Conservation (phyloP, 2,888 invertebrate species). For the Amphipoea oculea region DNA sequence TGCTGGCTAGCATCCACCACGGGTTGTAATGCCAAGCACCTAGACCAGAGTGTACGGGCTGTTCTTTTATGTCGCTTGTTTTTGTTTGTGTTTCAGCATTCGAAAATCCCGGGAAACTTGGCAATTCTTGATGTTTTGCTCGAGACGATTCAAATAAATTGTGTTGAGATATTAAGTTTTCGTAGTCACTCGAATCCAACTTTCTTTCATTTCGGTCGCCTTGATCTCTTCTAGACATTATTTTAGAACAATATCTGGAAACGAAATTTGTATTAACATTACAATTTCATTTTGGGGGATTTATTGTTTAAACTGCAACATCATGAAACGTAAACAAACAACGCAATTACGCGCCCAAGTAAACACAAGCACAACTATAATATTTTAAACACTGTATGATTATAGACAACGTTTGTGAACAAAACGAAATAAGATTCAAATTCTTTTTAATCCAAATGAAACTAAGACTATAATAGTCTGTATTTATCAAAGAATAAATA, state of each 20-base stretch:
- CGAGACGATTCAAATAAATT: slow-evolving; percentile 87
- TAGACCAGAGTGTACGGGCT: slow-evolving; percentile 82
- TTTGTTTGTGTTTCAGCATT: slow-evolving; percentile 90
- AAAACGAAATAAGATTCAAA: not conserved
- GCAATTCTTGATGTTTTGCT: slow-evolving; percentile 86
- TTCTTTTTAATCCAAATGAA: not conserved
- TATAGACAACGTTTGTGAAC: not conserved
- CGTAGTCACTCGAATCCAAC: slow-evolving; percentile 88
- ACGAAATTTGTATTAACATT: slow-evolving; percentile 45
- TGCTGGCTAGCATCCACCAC: slow-evolving; percentile 90
- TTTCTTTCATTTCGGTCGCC: slow-evolving; percentile 87
- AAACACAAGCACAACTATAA: slow-evolving; percentile 56
- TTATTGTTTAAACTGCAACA: slow-evolving; percentile 66
- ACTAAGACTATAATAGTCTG: slow-evolving; percentile 16
- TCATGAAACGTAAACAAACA: slow-evolving; percentile 84
- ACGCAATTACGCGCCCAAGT: slow-evolving; percentile 85
- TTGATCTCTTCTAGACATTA: slow-evolving; percentile 89
- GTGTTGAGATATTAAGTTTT: slow-evolving; percentile 88
- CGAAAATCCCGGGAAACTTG: slow-evolving; percentile 88
- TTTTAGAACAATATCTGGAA: slow-evolving; percentile 71
- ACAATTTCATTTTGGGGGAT: slow-evolving; percentile 27
- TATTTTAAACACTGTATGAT: not conserved
- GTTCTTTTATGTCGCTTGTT: slow-evolving; percentile 85
- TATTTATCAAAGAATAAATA: slow-evolving; percentile 69
- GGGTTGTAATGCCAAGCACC: slow-evolving; percentile 90